These are phyloP conservation scores for Drosophila tristis DNA, from an alignment of 1,140 invertebrate species.

Conservation along the genomic window DNA sequence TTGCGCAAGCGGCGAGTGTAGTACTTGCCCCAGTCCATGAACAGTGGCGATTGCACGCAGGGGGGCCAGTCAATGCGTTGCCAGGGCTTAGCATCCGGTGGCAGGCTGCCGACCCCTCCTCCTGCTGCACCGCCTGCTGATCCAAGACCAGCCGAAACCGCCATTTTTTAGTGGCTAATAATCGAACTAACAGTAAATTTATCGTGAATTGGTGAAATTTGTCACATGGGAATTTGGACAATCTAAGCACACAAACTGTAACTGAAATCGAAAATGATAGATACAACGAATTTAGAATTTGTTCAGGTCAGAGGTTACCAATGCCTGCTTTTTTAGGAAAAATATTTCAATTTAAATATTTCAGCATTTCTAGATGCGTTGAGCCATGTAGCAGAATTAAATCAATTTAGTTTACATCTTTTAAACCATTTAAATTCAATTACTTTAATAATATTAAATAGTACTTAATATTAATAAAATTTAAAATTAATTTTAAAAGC, in stretches of 20 bases:
- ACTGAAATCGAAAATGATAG: background rate
- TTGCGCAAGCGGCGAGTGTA: conserved; percentile 23
- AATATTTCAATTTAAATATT: too few species aligned
- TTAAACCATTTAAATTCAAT: too few species aligned
- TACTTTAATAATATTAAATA: too few species aligned
- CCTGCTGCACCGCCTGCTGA: too few species aligned
- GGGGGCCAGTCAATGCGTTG: conserved; percentile 53
- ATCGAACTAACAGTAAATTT: background rate
- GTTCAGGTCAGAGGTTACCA: too few species aligned
- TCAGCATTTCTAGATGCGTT: too few species aligned
- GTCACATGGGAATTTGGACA: conserved; percentile 7
- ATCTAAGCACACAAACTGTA: background rate
- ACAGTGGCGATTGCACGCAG: conserved; percentile 35
- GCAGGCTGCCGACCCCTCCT: background rate
- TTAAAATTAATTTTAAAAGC: too few species aligned
- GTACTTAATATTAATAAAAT: too few species aligned
- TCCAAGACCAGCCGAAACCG: too few species aligned
- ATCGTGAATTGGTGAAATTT: background rate
- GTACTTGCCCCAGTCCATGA: conserved; percentile 49
- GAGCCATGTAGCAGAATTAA: too few species aligned
- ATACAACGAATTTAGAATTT: background rate
- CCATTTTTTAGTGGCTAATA: background rate
- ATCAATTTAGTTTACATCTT: too few species aligned
- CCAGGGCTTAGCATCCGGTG: conserved; percentile 44
- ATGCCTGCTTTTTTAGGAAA: too few species aligned